Percentiles rank a stretch among this genome's conserved stretches.
Evolutionary conservation across 2,888 invertebrate species (phyloP).

Genomic region (Iphiclides podalirius): DNA sequence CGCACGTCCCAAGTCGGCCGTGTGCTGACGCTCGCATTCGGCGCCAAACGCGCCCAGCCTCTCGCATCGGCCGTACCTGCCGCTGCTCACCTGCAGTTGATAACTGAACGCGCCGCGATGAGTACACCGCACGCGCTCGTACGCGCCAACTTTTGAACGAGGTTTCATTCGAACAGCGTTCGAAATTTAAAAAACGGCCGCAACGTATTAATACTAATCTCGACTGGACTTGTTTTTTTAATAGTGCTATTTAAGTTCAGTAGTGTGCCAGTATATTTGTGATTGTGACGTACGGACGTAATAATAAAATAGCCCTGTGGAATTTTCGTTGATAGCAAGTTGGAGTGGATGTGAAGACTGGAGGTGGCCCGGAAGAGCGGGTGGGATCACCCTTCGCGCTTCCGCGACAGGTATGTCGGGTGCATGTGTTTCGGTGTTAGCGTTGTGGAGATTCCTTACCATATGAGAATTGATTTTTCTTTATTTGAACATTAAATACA

Average conservation of each 20-base stretch:
- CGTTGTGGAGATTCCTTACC: background rate
- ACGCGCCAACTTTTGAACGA: conserved; percentile 26
- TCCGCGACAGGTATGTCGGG: conserved; percentile 55
- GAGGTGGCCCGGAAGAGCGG: conserved; percentile 57
- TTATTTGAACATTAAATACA: background rate
- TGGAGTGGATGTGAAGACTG: conserved; percentile 59
- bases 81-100: conserved; percentile 52
- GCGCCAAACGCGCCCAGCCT: conserved; percentile 50
- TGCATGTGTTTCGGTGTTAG: background rate
- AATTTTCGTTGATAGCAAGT: conserved; percentile 27
- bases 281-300: conserved; percentile 17
- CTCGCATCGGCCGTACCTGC: conserved; percentile 43
- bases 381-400: conserved; percentile 52
- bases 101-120: conserved; percentile 55
- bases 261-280: conserved; percentile 16
- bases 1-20: conserved; percentile 5
- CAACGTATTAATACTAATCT: background rate
- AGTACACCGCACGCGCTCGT: conserved; percentile 42
- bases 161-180: conserved; percentile 22
- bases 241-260: conserved; percentile 2
- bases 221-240: conserved; percentile 11
- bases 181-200: background rate
- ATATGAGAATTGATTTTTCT: background rate
- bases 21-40: conserved; percentile 39
- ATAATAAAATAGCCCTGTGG: conserved; percentile 2